Conservation (phyloP, 2,888 invertebrate species). For the Anoncus sp. region DNA sequence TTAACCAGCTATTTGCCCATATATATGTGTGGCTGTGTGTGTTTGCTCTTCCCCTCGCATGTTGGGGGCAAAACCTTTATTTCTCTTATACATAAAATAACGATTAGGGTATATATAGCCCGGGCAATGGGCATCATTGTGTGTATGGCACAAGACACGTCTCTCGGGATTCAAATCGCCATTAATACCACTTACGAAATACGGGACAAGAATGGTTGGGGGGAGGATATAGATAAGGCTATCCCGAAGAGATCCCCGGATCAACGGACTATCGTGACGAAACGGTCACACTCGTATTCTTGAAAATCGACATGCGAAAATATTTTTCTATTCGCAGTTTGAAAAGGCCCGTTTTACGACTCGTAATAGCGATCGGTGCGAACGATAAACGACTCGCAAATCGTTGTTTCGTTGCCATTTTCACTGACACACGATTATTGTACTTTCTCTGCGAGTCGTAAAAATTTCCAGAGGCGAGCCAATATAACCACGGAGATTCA, state of each 20-base stretch:
- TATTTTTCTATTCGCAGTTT: slow-evolving; percentile 33
- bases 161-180: slow-evolving; percentile 40
- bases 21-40: slow-evolving; percentile 3
- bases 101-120: slow-evolving; percentile 61
- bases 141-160: slow-evolving; percentile 44
- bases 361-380: slow-evolving; percentile 37
- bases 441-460: neutral
- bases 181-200: slow-evolving; percentile 59
- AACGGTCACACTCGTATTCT: slow-evolving; percentile 23
- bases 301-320: slow-evolving; percentile 30
- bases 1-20: slow-evolving; percentile 13
- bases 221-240: slow-evolving; percentile 11
- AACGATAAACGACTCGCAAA: slow-evolving; percentile 33
- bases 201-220: neutral
- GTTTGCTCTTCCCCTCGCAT: neutral
- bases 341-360: slow-evolving; percentile 40
- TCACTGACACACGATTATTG: slow-evolving; percentile 39
- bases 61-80: slow-evolving; percentile 53
- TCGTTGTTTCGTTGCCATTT: slow-evolving; percentile 48
- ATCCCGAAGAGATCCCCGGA: slow-evolving; percentile 23
- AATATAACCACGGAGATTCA: slow-evolving; percentile 10
- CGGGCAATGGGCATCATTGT: slow-evolving; percentile 49
- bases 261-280: slow-evolving; percentile 49
- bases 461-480: slow-evolving; percentile 20
- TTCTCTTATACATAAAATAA: slow-evolving; percentile 67